A percentile compares a stretch with the other conserved stretches of the same genome.
These are phyloP conservation scores for Tribolium castaneum DNA, from an alignment of 1,140 invertebrate species.

Conservation along the genomic window DNA sequence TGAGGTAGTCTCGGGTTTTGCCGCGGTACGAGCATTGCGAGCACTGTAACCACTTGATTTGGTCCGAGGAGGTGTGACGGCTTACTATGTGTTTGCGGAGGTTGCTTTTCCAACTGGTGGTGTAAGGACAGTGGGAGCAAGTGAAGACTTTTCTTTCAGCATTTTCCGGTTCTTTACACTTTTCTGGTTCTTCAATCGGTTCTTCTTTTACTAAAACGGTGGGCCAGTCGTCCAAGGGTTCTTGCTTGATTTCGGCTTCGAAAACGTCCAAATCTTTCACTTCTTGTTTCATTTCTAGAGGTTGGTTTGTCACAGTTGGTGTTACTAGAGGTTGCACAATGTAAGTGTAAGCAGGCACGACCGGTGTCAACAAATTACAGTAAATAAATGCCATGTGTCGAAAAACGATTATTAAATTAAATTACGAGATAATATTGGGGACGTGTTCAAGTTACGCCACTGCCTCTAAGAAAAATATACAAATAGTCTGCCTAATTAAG, in stretches of 20 bases:
- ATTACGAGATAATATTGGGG: too few relatives aligned
- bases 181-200: not conserved
- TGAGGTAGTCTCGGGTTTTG: conserved; percentile 4
- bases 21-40: not conserved
- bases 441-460: too few relatives aligned
- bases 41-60: conserved; percentile 1
- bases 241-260: not conserved
- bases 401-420: too few relatives aligned
- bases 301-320: not conserved
- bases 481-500: too few relatives aligned
- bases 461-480: too few relatives aligned
- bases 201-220: not conserved
- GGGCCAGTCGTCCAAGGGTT: not conserved
- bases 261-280: not conserved
- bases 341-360: not conserved
- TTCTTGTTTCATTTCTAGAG: not conserved
- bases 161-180: not conserved
- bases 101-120: not conserved
- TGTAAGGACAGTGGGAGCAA: not conserved
- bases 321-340: not conserved
- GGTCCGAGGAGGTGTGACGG: not conserved
- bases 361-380: not conserved
- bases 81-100: not conserved
- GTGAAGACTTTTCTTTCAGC: not conserved
- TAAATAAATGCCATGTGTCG: not conserved